Evolutionary conservation across 2,888 invertebrate species (phyloP).

Genomic region (Acleris literana): DNA sequence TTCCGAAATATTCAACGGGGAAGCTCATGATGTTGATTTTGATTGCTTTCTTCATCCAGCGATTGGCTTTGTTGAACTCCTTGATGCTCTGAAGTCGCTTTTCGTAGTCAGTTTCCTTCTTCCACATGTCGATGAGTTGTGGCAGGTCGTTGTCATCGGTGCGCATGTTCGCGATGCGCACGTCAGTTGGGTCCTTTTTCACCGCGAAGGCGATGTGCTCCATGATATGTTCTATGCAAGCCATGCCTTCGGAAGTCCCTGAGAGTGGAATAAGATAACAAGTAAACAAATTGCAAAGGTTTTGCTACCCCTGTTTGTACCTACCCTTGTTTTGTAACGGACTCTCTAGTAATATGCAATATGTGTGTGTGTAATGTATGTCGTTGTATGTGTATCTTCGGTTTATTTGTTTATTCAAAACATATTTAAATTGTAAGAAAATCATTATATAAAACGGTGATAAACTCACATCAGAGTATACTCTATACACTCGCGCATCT

Average conservation of each 20-base stretch:
- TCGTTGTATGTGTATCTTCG: too few relatives aligned
- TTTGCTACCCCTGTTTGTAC: too few relatives aligned
- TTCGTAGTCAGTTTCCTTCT: constrained; percentile 81
- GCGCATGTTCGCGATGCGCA: constrained; percentile 83
- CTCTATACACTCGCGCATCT: too few relatives aligned
- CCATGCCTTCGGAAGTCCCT: constrained; percentile 84
- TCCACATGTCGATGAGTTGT: constrained; percentile 80
- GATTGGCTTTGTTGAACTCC: constrained; percentile 85
- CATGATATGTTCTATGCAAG: constrained; percentile 86
- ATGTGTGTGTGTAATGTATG: too few relatives aligned
- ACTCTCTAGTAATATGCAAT: too few relatives aligned
- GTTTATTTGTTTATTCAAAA: too few relatives aligned
- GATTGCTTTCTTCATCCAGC: constrained; percentile 90
- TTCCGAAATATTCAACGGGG: constrained; percentile 80
- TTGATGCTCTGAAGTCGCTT: constrained; percentile 74
- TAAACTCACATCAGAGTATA: too few relatives aligned
- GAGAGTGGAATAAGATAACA: constrained; percentile 27
- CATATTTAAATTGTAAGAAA: too few relatives aligned
- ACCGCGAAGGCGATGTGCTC: constrained; percentile 85
- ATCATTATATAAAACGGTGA: too few relatives aligned
- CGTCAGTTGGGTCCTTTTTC: constrained; percentile 83
- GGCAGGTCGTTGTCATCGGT: constrained; percentile 69
- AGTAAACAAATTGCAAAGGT: too few relatives aligned
- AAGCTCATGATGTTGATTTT: constrained; percentile 87
- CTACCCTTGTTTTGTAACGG: too few relatives aligned